Evolutionary conservation across 2,113 vertebrate genomes (phyloP).

Genomic region (Meles meles): DNA sequence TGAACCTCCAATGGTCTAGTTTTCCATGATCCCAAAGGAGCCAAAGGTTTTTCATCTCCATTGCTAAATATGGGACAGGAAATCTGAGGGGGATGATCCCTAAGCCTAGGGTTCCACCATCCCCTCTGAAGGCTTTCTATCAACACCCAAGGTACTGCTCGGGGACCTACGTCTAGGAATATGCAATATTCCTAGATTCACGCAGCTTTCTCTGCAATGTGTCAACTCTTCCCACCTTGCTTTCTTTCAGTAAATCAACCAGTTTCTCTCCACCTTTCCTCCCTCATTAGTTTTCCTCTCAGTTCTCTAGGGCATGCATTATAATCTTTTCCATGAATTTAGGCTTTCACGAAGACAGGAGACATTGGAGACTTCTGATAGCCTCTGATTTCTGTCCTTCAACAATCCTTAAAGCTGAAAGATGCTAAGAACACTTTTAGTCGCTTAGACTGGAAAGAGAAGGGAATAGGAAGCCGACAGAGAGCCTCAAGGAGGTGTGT

Average conservation of each 20-base stretch:
- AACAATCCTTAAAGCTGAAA: neutral
- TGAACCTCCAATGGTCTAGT: neutral
- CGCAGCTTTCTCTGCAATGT: neutral
- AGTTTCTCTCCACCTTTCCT: neutral
- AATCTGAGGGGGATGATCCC: neutral
- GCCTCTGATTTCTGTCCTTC: neutral
- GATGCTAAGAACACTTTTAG: neutral
- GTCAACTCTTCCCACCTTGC: neutral
- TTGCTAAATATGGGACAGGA: neutral
- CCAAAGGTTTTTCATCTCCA: neutral
- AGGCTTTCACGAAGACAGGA: neutral
- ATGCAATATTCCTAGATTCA: neutral
- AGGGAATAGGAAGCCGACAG: neutral
- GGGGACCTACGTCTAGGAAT: rapidly evolving
- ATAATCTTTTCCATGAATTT: neutral
- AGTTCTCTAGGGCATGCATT: neutral
- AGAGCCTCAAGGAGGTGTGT: neutral
- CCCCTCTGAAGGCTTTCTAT: neutral
- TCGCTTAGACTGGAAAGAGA: neutral
- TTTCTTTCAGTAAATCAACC: neutral
- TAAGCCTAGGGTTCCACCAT: neutral
- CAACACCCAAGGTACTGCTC: too few relatives aligned
- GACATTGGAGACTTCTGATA: neutral
- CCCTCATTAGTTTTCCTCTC: neutral
- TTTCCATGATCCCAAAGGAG: neutral